Evolutionary conservation across 2,888 invertebrate genomes (phyloP).

Genomic region (Andrena praecox): DNA sequence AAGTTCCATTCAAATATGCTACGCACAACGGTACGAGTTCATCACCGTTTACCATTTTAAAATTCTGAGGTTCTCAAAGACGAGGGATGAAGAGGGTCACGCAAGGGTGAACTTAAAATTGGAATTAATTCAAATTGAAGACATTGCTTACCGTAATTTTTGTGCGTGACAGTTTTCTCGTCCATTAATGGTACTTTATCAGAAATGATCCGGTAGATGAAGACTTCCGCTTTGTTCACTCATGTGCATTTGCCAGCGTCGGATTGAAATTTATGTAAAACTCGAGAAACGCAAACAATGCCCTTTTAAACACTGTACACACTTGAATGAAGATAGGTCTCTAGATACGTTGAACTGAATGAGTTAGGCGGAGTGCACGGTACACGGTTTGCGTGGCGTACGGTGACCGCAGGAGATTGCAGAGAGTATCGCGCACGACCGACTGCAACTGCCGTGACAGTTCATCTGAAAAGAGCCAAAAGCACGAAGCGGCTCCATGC

Average conservation of each 20-base stretch:
- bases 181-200: conserved; percentile 40
- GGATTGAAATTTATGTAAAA: background rate
- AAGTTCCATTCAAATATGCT: background rate
- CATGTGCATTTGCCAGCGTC: conserved; percentile 1
- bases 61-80: background rate
- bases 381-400: conserved; percentile 1
- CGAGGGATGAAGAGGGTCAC: background rate
- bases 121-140: background rate
- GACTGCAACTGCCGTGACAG: conserved; percentile 60
- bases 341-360: conserved; percentile 12
- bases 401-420: conserved; percentile 9
- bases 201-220: background rate
- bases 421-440: conserved; percentile 61
- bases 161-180: conserved; percentile 13
- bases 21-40: too few species aligned
- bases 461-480: conserved; percentile 55
- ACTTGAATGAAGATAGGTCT: background rate
- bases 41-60: too few species aligned
- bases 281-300: background rate
- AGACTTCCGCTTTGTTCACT: background rate
- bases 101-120: background rate
- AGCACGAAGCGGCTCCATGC: conserved; percentile 54
- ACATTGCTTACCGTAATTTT: conserved; percentile 34
- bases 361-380: background rate
- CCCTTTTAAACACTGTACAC: conserved; percentile 12